Evolutionary conservation across 2,113 vertebrate genomes (phyloP), one percentile per base, ranked within the genome.

Genomic region (Cryptomyrus ogoouensis): DNA sequence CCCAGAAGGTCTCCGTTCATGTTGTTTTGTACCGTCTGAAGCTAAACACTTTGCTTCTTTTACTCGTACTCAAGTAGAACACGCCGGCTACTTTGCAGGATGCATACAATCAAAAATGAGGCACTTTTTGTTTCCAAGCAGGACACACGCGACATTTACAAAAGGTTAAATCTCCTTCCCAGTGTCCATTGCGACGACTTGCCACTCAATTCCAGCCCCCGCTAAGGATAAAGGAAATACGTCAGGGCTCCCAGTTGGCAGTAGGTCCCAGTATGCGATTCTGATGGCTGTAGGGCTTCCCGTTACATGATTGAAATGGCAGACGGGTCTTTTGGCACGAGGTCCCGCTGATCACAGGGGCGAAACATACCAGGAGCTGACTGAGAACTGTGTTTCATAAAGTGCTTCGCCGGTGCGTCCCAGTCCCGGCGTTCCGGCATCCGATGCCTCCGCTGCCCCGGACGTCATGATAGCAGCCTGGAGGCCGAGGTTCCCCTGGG

Each of bases 91-190:
- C 94, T 94, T 94, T 95, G 94, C 95, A 95, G 95, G 95, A 96
- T 93, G 5, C 74, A 94, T 96, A 96, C 96, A 96, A 96, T 96
- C 95, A 95, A 95, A 96, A 96, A 96, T 95, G 93, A 96, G 96
- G 96, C 95, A 96, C 95, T 96, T 96, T 95, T 95, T 95, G n/a
- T 70, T 27, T 31, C 62, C 95, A 95, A 95, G 90, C 94, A 52
- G n/a, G 24, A 52, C 15, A 35, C 49, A 35, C 17, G 9, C 50
- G 0, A 19, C 44, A 85, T 47, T 46, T 49, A 87, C 50, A 95
- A 92, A 95, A 94, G 94, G 94, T 92, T 94, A 94, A 94, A 91
- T 96, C 91, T 92, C 92, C 94, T 93, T 90, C 94, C 92, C 94
- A 93, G 93, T 93, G 94, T 91, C 94, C 91, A 93, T 92, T 83